phyloP scores from a whole-genome alignment of 2,888 invertebrate genomes.

The Esperia sulphurella region DNA sequence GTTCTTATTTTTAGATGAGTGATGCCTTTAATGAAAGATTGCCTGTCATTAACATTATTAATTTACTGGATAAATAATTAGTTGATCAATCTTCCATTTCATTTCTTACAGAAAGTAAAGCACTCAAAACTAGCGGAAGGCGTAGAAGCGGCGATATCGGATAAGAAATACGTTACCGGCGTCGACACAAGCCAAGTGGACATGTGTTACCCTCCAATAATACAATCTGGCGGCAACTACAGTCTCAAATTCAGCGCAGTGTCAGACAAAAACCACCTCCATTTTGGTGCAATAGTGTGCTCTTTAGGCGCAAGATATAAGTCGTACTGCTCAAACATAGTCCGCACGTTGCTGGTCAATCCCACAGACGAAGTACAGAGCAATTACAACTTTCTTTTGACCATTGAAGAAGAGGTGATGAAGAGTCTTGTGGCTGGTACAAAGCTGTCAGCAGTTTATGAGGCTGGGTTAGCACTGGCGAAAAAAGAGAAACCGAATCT shows the following conservation, averaged over 20 bases:
- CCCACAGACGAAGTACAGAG: conserved; percentile 89
- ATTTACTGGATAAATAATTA: not conserved
- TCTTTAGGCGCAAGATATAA: conserved; percentile 97
- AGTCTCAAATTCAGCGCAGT: conserved; percentile 97
- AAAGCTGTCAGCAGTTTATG: conserved; percentile 92
- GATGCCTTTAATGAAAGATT: no score
- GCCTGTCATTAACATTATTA: no score
- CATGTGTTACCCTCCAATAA: conserved; percentile 99
- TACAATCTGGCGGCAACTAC: conserved; percentile 99
- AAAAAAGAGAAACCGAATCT: conserved; percentile 92
- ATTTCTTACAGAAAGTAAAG: conserved; percentile 90
- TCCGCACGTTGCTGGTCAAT: conserved; percentile 97
- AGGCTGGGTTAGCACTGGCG: conserved; percentile 87
- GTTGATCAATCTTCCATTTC: not conserved
- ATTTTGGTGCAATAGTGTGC: conserved; percentile 98
- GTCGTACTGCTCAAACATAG: conserved; percentile 98
- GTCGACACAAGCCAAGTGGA: conserved; percentile 94
- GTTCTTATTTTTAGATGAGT: no score
- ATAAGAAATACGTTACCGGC: conserved; percentile 96
- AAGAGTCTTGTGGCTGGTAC: conserved; percentile 89
- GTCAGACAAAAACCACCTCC: conserved; percentile 95
- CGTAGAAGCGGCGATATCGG: conserved; percentile 94
- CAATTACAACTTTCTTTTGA: conserved; percentile 94
- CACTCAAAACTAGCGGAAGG: conserved; percentile 97
- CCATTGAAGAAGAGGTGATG: conserved; percentile 93